These are phyloP conservation scores for Brachionus asplanchnoidis DNA, from an alignment of 1,140 invertebrate genomes.

Conservation along the genomic window DNA sequence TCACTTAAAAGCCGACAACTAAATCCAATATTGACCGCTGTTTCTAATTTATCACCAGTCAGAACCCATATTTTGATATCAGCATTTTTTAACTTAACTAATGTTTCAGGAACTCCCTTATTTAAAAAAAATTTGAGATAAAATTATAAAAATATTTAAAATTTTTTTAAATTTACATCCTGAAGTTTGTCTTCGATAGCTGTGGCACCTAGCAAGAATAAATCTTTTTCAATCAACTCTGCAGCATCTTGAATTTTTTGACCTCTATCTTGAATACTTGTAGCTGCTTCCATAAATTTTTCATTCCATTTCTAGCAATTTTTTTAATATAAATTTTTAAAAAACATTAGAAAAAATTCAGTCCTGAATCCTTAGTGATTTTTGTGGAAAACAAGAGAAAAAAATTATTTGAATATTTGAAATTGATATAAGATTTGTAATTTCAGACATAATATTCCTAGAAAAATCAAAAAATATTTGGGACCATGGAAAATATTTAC, in stretches of 20 bases:
- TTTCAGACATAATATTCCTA: too few relatives aligned
- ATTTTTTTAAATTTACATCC: conserved; percentile 58
- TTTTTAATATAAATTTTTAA: neutral
- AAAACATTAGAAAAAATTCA: too few relatives aligned
- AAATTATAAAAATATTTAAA: neutral
- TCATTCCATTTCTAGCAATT: conserved; percentile 66
- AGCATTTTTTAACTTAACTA: conserved; percentile 57
- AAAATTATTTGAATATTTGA: too few relatives aligned
- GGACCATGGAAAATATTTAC: too few relatives aligned
- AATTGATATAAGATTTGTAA: too few relatives aligned
- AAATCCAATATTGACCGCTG: conserved; percentile 91
- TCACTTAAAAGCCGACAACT: neutral
- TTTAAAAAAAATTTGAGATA: neutral
- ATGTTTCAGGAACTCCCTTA: conserved; percentile 46
- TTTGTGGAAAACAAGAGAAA: too few relatives aligned
- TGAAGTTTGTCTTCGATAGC: conserved; percentile 95
- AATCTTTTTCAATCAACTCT: conserved; percentile 58
- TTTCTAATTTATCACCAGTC: conserved; percentile 98
- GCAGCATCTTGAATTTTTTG: conserved; percentile 65
- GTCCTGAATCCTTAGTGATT: too few relatives aligned
- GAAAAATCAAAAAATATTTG: too few relatives aligned
- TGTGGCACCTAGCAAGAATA: conserved; percentile 79
- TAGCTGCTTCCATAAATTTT: conserved; percentile 72
- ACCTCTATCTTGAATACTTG: conserved; percentile 70
- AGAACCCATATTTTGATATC: conserved; percentile 90